These are phyloP conservation scores for Copsychus sechellarum DNA, from an alignment of 2,113 vertebrate genomes.

Conservation along the genomic window DNA sequence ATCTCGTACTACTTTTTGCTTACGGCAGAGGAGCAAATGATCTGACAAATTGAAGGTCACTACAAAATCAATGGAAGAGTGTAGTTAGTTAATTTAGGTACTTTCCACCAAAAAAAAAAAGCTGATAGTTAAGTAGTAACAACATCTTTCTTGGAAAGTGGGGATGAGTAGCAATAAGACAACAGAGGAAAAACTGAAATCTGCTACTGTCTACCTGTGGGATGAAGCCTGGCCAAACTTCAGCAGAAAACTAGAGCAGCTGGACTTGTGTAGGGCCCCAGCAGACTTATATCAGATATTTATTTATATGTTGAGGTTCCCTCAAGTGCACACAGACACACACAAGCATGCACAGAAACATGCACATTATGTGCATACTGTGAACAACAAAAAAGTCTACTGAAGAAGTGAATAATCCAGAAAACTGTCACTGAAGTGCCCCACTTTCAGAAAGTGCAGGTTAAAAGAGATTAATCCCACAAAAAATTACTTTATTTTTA, in stretches of 20 bases:
- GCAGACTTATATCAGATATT: not conserved
- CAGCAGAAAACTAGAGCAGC: not conserved
- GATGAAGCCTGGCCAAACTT: not conserved
- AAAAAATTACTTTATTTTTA: not conserved
- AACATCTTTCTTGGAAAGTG: not conserved
- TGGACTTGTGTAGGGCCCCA: not conserved
- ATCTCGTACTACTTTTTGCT: not conserved
- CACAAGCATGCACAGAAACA: not conserved
- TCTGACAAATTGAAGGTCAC: not conserved
- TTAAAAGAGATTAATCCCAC: not conserved
- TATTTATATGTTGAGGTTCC: not conserved
- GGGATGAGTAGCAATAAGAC: not conserved
- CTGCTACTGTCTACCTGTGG: not conserved
- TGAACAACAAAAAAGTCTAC: not conserved
- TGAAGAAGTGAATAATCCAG: not conserved
- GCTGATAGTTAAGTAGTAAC: not conserved
- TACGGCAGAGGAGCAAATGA: not conserved
- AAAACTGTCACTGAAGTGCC: not conserved
- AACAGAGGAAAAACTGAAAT: not conserved
- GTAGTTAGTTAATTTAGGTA: not conserved
- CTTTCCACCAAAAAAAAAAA: not conserved
- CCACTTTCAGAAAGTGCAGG: not conserved
- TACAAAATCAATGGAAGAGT: not conserved
- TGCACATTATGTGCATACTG: too few species aligned
- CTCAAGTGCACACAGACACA: not conserved